These are phyloP conservation scores for Chitala chitala DNA, from an alignment of 2,113 vertebrate genomes.

Conservation along the genomic window DNA sequence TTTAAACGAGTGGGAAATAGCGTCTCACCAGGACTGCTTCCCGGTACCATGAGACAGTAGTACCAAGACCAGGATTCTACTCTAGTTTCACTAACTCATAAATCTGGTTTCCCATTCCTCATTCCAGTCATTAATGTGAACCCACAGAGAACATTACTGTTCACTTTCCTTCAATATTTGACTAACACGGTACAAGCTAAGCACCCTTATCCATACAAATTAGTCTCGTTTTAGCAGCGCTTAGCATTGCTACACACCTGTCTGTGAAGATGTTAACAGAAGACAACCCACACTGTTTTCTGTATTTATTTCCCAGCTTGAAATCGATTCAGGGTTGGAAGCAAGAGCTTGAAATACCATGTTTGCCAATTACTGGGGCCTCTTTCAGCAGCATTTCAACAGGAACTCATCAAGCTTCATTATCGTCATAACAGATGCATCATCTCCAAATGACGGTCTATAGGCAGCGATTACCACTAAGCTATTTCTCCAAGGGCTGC, in stretches of 20 bases:
- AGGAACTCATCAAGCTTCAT: neutral
- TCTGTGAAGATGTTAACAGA: neutral
- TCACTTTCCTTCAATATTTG: neutral
- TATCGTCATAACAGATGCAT: neutral
- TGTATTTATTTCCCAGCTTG: constrained; percentile 19
- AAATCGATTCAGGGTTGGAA: neutral
- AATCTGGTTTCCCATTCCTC: neutral
- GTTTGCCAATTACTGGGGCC: constrained; percentile 1
- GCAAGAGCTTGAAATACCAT: neutral
- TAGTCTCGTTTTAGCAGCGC: neutral
- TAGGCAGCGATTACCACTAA: neutral
- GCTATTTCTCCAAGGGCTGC: neutral
- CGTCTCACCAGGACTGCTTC: neutral
- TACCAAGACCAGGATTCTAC: too few species aligned
- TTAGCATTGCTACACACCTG: neutral
- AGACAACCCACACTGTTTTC: neutral
- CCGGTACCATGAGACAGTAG: too few species aligned
- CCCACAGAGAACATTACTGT: neutral
- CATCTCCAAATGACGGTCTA: neutral
- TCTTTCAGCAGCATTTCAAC: neutral
- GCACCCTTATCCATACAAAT: neutral
- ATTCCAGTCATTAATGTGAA: neutral
- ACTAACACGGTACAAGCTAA: neutral
- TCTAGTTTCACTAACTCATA: neutral
- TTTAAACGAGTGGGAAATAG: too few species aligned